Evolutionary conservation across 2,888 invertebrate genomes (phyloP).

Genomic region (Romanomermis culicivorax): DNA sequence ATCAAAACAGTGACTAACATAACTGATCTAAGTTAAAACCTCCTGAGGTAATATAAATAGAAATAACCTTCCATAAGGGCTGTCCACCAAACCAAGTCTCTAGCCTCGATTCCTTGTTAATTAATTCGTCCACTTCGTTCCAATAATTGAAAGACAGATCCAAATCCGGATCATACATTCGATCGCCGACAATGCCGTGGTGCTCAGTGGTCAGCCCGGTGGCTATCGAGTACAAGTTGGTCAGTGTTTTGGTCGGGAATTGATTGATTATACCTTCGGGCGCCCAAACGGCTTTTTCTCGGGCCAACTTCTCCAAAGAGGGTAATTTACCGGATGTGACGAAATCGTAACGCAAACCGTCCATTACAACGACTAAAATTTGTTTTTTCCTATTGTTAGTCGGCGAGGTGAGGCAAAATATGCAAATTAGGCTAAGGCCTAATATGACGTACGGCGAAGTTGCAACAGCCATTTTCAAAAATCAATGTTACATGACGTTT

Average conservation of each 20-base stretch:
- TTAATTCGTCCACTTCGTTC: slow-evolving; percentile 23
- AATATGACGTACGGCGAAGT: too few relatives aligned
- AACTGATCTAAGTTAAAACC: too few relatives aligned
- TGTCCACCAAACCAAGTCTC: not conserved
- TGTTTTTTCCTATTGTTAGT: too few relatives aligned
- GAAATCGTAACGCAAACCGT: slow-evolving; percentile 1
- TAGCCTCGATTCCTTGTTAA: not conserved
- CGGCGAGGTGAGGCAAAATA: too few relatives aligned
- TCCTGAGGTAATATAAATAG: too few relatives aligned
- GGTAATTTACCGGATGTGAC: not conserved
- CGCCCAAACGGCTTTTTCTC: not conserved
- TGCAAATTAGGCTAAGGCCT: too few relatives aligned
- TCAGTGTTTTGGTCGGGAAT: not conserved
- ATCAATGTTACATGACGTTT: too few relatives aligned
- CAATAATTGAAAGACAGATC: slow-evolving; percentile 21
- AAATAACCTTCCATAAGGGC: too few relatives aligned
- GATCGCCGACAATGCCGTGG: slow-evolving; percentile 47
- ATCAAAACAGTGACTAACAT: too few relatives aligned
- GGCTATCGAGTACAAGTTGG: not conserved
- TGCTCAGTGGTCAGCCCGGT: slow-evolving; percentile 45
- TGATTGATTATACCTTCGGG: not conserved
- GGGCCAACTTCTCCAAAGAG: not conserved
- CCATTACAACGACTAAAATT: not conserved
- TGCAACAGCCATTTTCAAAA: too few relatives aligned
- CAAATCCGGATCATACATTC: slow-evolving; percentile 37